phyloP scores from a whole-genome alignment of 2,113 vertebrate genomes.

The Camelus bactrianus region DNA sequence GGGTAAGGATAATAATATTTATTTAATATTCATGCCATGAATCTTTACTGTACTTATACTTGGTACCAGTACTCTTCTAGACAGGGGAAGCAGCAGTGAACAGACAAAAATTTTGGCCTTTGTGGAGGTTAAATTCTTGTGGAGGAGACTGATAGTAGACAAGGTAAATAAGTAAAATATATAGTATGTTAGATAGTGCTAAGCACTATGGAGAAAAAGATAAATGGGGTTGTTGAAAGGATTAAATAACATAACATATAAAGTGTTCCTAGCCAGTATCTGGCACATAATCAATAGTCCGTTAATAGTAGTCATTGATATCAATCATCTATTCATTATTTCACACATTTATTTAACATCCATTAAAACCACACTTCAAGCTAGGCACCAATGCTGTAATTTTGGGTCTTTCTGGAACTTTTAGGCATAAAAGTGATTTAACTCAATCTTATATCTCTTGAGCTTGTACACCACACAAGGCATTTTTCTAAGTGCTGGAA shows the following conservation, averaged over 20 bases:
- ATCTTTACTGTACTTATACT: not conserved
- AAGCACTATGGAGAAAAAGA: not conserved
- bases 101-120: not conserved
- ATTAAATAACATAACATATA: not conserved
- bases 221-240: not conserved
- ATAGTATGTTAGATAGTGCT: not conserved
- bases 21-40: not conserved
- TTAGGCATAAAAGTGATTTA: not conserved
- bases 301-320: not conserved
- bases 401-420: not conserved
- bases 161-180: constrained; percentile 5
- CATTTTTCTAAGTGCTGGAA: not conserved
- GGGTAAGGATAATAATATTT: not conserved
- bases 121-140: not conserved
- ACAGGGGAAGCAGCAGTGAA: not conserved
- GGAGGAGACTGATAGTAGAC: not conserved
- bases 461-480: not conserved
- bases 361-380: not conserved
- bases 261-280: not conserved
- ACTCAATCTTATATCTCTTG: not conserved
- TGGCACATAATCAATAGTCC: constrained; percentile 9
- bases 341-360: constrained; percentile 35
- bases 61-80: not conserved
- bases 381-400: not conserved
- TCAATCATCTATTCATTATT: constrained; percentile 48